phyloP scores from a whole-genome alignment of 2,888 invertebrate genomes.

The Platycheirus rosarum region DNA sequence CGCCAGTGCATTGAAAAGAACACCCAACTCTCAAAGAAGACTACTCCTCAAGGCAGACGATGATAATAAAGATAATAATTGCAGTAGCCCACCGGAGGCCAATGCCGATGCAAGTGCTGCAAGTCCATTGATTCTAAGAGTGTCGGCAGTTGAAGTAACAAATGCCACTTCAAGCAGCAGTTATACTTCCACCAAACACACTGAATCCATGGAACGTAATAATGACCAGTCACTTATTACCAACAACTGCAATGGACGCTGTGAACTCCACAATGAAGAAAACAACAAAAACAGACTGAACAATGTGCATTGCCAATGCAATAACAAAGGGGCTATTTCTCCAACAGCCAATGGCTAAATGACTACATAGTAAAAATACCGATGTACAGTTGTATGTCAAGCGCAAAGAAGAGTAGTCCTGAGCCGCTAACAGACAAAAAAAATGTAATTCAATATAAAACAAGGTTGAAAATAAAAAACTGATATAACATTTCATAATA shows the following conservation, averaged over 20 bases:
- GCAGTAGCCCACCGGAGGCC: slow-evolving; percentile 67
- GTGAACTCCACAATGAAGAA: slow-evolving; percentile 54
- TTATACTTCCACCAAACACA: neutral
- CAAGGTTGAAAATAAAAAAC: slow-evolving; percentile 38
- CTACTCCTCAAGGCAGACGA: slow-evolving; percentile 65
- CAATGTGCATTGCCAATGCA: slow-evolving; percentile 65
- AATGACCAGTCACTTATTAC: slow-evolving; percentile 7
- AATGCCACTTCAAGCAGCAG: neutral
- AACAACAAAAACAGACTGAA: slow-evolving; percentile 69
- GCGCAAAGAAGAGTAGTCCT: neutral
- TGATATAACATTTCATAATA: slow-evolving; percentile 39
- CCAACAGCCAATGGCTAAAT: slow-evolving; percentile 67
- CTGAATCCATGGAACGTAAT: slow-evolving; percentile 23
- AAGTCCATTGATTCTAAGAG: slow-evolving; percentile 48
- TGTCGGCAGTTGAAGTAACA: slow-evolving; percentile 16
- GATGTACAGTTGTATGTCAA: neutral
- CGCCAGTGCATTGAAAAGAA: slow-evolving; percentile 67
- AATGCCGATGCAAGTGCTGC: slow-evolving; percentile 7
- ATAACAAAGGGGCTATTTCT: slow-evolving; percentile 50
- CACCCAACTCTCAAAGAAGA: slow-evolving; percentile 66
- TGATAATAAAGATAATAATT: slow-evolving; percentile 55
- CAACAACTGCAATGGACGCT: slow-evolving; percentile 47
- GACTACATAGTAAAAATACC: slow-evolving; percentile 1
- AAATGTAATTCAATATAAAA: slow-evolving; percentile 8
- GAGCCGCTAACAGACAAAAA: too few species aligned